These are phyloP conservation scores for Aselliscus stoliczkanus DNA, from an alignment of 2,797 vertebrate species.

Conservation along the genomic window DNA sequence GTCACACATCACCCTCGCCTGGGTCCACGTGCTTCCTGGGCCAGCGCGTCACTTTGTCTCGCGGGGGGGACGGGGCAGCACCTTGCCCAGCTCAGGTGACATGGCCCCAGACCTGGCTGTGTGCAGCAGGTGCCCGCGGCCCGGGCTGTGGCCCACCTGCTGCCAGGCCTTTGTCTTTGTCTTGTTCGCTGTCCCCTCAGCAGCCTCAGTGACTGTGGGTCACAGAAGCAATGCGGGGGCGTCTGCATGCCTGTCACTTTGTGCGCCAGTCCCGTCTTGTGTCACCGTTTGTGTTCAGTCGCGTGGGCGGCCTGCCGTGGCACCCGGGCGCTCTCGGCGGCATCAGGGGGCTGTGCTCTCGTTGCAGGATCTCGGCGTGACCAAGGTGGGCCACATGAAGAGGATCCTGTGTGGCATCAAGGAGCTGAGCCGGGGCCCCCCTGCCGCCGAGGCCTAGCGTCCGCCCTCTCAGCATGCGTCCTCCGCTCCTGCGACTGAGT, in stretches of 20 bases:
- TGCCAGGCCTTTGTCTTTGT: neutral
- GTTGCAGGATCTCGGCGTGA: slow-evolving; percentile 94
- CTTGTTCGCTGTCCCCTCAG: neutral
- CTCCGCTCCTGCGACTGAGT: slow-evolving; percentile 72
- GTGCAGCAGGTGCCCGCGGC: neutral
- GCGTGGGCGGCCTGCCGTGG: neutral
- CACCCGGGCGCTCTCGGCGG: neutral
- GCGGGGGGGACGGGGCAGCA: neutral
- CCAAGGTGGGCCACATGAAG: slow-evolving; percentile 99
- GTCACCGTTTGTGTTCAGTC: fast-evolving
- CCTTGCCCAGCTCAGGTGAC: neutral
- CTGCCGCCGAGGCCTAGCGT: slow-evolving; percentile 89
- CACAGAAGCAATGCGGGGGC: neutral
- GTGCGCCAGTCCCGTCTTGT: neutral
- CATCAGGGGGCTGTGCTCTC: slow-evolving; percentile 45
- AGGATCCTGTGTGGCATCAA: slow-evolving; percentile 95
- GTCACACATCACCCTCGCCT: neutral
- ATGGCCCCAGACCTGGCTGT: too few relatives aligned
- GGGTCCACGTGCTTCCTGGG: neutral
- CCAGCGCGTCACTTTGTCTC: fast-evolving
- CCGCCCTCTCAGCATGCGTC: slow-evolving; percentile 79
- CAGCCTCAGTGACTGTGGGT: neutral
- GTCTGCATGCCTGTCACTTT: neutral
- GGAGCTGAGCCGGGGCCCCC: slow-evolving; percentile 90
- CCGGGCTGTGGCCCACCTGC: neutral